Evolutionary conservation across 2,113 vertebrate species (phyloP), one percentile per base, ranked within the genome.

Genomic region (Gasterosteus aculeatus): DNA sequence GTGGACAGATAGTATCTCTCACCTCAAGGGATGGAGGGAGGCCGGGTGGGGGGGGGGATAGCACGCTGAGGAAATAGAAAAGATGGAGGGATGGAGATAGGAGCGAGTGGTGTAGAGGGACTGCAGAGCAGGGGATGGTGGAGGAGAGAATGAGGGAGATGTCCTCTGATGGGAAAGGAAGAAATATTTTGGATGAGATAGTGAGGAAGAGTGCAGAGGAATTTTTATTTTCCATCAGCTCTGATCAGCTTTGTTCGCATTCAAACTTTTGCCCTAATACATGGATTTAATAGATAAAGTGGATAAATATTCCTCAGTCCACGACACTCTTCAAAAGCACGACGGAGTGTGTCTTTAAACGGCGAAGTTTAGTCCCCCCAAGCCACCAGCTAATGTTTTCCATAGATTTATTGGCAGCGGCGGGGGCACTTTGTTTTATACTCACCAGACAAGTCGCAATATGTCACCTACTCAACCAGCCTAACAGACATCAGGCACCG

Each of bases 401-500:
- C 71, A 88, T 83, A 80, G 85, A 90, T 89, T 88, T 90, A 90
- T 87, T 70, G 86, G 82, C 72, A 69, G 62, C 66, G 67, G 33
- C 51, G 10, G 16, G 18, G 80, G 78, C 79, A 78, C 82, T 87
- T 85, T 86, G 81, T 86, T 90, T 85, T 82, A 77, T 74, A 86
- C 78, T 73, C 74, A 66, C 12, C 72, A 86, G 85, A 85, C 76
- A 71, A 62, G 35, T 79, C 78, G 72, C 78, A 79, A 85, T 85
- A 85, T 82, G 84, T 91, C 85, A 85, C 64, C 44, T 51, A 75
- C 75, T 90, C 78, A 85, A 86, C 57, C 82, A 84, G 79, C 44
- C 59, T 10, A 57, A 26, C 79, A 77, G 73, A 83, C 72, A 42
- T 75, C 61, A 69, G 60, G 72, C 67, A 74, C n/a, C 47, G 39